Base-by-base conservation (phyloP, 2,888 invertebrate genomes). In the Drosophila gaucha region DNA sequence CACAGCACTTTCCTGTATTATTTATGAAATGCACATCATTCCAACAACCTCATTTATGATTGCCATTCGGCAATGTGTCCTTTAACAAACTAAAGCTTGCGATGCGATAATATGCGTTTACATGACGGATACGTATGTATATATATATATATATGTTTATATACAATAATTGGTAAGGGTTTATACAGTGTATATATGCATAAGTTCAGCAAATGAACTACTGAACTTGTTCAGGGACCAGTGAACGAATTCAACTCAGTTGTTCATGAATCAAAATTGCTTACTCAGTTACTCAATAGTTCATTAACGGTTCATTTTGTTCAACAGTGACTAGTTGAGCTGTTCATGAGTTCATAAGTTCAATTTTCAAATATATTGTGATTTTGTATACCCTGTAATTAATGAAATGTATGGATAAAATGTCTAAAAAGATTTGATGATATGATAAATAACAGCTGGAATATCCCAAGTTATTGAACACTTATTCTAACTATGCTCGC, bases 11-110 rank as follows among this genome's bases (percentile, higher is more conserved):
- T 47, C 70, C 58, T 68, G 69, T 66, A 78, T 82, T 76, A 85
- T 78, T 88, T 80, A 86, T 88, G 82, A 86, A 79, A 86, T 74
- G 86, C 84, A 79, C 88, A 88, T 83, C 86, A 83, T 88, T 82
- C 73, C 76, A 79, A 68, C 65, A 79, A 78, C 80, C 80, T 69
- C 72, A 79, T 78, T 82, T 88, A 87, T 86, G 86, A 78, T 69
- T 75, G 51, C 51, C 68, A 62, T 60, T 62, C 78, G 58, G 67
- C 78, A 73, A 59, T 77, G 60, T 57, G 50, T 65, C 65, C 69
- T 62, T 68, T 74, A 54, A 58, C 71, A 68, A 30, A 50, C 62
- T 41, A 46, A 71, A 65, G 60, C 46, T 50, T 59, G 52, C 24
- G 24, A 30, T 24, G 39, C 55, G 39, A 73, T 56, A 50, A 54